Conservation (phyloP, 2,888 invertebrate species). For the Ellobium chinense region DNA sequence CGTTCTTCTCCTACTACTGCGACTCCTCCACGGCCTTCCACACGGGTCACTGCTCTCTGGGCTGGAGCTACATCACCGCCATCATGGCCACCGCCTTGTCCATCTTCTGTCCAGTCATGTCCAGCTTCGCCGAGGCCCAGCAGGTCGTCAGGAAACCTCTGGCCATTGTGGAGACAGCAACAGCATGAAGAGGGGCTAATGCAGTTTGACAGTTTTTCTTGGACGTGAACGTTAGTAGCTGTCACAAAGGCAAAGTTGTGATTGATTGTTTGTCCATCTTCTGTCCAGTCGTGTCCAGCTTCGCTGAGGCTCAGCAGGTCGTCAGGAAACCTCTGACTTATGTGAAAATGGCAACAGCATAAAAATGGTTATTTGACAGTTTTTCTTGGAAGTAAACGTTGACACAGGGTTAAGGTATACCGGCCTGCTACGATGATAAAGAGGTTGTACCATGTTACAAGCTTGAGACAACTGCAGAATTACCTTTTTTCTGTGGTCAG, state of each 20-base stretch:
- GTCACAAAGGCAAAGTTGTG: background rate
- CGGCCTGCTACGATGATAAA: too few species aligned
- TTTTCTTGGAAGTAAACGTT: background rate
- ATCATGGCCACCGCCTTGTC: conserved; percentile 77
- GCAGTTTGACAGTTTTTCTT: background rate
- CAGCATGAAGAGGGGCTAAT: background rate
- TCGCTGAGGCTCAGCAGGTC: conserved; percentile 48
- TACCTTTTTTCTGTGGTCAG: too few species aligned
- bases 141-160: conserved; percentile 1
- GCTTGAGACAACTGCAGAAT: too few species aligned
- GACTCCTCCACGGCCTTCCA: conserved; percentile 62
- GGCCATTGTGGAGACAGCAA: background rate
- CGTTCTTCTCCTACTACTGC: conserved; percentile 77
- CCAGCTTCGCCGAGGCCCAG: conserved; percentile 56
- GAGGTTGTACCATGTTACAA: too few species aligned
- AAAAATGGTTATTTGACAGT: too few species aligned
- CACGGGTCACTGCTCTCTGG: conserved; percentile 76
- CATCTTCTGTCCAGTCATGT: conserved; percentile 79
- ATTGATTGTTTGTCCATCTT: conserved; percentile 78
- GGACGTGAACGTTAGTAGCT: background rate
- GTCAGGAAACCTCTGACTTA: background rate
- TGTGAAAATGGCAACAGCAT: background rate
- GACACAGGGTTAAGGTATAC: too few species aligned
- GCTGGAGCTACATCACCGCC: conserved; percentile 79
- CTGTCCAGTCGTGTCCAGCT: conserved; percentile 76